Base-by-base conservation (phyloP, 1,140 invertebrate genomes). In the Palaemon carinicauda region DNA sequence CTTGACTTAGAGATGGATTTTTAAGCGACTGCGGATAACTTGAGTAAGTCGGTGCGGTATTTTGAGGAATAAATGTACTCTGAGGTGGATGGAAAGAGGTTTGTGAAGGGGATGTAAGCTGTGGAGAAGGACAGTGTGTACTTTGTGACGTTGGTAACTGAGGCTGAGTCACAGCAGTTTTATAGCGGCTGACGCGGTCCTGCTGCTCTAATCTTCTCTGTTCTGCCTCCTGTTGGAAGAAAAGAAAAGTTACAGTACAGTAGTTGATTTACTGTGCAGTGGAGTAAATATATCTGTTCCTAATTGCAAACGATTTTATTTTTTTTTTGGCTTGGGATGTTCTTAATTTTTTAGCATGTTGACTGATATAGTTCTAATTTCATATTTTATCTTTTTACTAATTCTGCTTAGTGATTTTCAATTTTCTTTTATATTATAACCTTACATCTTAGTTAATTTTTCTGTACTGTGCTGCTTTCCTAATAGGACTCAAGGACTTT, bases 191-290 rank as follows among this genome's bases (percentile, higher is more conserved):
- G 78, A 88, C 89, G 60, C 92, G 90, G 79, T 94, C 93, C 88
- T 94, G 94, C 90, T 95, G 94, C 89, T 96, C 95, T 82, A 96
- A 94, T 88, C 97, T 93, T 65, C 97, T 93, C 89, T 97, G 95
- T 91, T 98, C 97, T 0, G 97, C 97, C 92, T 99, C 97, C 94
- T 98, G 93, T 7, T 91, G 90, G 21, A 78, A 21, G 80, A 85
- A 31, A 86, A 24, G 82, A 88, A 31, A 77, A 89, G 91, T 89
- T 54, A 92, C n/a, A 50, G 1, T 41, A 12, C 41, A 0, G 41
- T 41, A 41, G 7, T 7, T 41, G 41, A 41, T 12, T 9, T 41
- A 41, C 41, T n/a, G n/a, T n/a, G n/a, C n/a, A n/a, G n/a, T n/a
- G n/a, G n/a, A n/a, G n/a, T n/a, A n/a, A n/a, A n/a, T n/a, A n/a